Evolutionary conservation across 1,140 invertebrate species (phyloP).

Genomic region (Gryllus bimaculatus): DNA sequence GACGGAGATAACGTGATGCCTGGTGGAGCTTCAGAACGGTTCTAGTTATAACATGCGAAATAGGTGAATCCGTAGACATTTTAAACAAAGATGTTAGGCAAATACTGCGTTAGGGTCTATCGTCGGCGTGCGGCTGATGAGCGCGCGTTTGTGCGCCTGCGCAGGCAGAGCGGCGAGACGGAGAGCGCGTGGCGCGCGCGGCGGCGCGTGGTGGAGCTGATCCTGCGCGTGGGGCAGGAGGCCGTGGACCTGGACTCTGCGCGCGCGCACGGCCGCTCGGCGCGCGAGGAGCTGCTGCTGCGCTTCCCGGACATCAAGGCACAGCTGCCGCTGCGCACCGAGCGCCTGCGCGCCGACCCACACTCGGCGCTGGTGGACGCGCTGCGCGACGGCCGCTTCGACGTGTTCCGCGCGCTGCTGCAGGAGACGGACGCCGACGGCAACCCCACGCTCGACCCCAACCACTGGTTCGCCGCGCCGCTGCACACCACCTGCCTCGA

Average conservation of each 20-base stretch:
- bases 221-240: not conserved
- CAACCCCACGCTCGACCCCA: constrained; percentile 31
- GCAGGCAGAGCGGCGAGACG: not conserved
- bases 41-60: too few species aligned
- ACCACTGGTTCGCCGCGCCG: constrained; percentile 38
- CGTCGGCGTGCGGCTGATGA: not conserved
- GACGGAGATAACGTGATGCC: too few species aligned
- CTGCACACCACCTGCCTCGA: constrained; percentile 43
- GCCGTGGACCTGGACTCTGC: not conserved
- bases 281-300: not conserved
- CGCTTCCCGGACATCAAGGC: not conserved
- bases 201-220: not conserved
- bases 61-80: too few species aligned
- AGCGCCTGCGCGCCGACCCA: constrained; percentile 28
- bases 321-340: not conserved
- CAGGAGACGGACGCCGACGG: constrained; percentile 31
- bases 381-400: constrained; percentile 35
- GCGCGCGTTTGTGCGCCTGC: not conserved
- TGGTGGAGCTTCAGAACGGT: too few species aligned
- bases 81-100: too few species aligned
- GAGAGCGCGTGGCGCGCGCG: not conserved
- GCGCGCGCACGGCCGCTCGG: not conserved
- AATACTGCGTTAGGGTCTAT: too few species aligned
- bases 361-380: constrained; percentile 37
- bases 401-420: constrained; percentile 39